Evolutionary conservation across 2,888 invertebrate genomes (phyloP).

Genomic region (Eristalis arbustorum): DNA sequence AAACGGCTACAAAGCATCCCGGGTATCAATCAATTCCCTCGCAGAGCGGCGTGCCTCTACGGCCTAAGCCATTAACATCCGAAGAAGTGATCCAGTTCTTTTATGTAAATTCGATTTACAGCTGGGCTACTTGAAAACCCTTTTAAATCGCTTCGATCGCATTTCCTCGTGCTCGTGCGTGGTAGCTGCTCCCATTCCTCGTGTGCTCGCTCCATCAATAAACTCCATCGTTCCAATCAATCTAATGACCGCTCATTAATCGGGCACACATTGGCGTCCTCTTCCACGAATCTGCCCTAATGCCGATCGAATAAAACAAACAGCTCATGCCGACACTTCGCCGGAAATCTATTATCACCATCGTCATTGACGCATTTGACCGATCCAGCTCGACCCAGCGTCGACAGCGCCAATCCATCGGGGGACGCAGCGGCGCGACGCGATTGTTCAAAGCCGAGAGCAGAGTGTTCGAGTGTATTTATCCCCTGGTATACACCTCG

Average conservation of each 20-base stretch:
- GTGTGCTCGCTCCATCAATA: not conserved
- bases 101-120: not conserved
- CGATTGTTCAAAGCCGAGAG: not conserved
- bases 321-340: conserved; percentile 44
- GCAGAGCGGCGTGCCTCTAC: too few species aligned
- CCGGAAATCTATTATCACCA: conserved; percentile 58
- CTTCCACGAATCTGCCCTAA: not conserved
- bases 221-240: conserved; percentile 32
- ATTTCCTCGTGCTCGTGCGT: too few species aligned
- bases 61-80: not conserved
- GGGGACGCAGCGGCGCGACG: not conserved
- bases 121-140: not conserved
- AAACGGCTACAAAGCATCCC: not conserved
- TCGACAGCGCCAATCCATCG: conserved; percentile 41
- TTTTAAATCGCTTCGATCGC: not conserved
- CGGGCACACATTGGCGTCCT: conserved; percentile 19
- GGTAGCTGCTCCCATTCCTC: not conserved
- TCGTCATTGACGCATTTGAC: conserved; percentile 19
- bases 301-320: conserved; percentile 14
- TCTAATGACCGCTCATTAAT: conserved; percentile 51
- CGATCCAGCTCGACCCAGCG: conserved; percentile 8
- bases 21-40: not conserved
- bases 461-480: conserved; percentile 32
- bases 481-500: conserved; percentile 53
- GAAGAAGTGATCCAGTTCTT: not conserved